Percentiles rank a stretch among this genome's conserved stretches.
Evolutionary conservation across 2,797 vertebrate genomes (phyloP).

Genomic region (Acanthis flammea): DNA sequence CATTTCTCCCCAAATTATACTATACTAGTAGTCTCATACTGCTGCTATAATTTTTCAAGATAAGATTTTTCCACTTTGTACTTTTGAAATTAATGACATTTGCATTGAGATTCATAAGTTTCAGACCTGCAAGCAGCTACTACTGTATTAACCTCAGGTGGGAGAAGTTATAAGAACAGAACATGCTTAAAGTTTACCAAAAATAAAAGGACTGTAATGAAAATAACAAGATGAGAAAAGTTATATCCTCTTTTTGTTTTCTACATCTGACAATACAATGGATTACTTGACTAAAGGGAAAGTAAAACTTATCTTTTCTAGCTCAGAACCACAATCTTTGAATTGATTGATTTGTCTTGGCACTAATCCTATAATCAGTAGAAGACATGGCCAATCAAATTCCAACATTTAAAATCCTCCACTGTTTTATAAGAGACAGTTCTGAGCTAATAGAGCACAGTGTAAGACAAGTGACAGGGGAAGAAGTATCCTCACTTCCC

Average conservation of each 20-base stretch:
- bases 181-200: not conserved
- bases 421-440: not conserved
- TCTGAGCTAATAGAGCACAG: not conserved
- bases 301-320: conserved; percentile 26
- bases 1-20: not conserved
- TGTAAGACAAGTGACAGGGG: not conserved
- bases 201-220: not conserved
- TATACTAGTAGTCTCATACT: not conserved
- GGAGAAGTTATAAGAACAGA: not conserved
- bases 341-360: conserved; percentile 26
- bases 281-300: not conserved
- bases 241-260: not conserved
- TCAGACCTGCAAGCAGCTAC: not conserved
- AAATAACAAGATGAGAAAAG: conserved; percentile 3
- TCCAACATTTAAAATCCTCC: not conserved
- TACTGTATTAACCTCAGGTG: not conserved
- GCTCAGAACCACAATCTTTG: not conserved
- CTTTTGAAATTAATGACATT: not conserved
- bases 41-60: not conserved
- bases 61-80: not conserved
- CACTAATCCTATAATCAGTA: not conserved
- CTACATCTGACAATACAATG: not conserved
- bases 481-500: conserved; percentile 16
- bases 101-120: not conserved
- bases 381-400: not conserved